phyloP scores from a whole-genome alignment of 2,113 vertebrate genomes.

The Stercorarius parasiticus region DNA sequence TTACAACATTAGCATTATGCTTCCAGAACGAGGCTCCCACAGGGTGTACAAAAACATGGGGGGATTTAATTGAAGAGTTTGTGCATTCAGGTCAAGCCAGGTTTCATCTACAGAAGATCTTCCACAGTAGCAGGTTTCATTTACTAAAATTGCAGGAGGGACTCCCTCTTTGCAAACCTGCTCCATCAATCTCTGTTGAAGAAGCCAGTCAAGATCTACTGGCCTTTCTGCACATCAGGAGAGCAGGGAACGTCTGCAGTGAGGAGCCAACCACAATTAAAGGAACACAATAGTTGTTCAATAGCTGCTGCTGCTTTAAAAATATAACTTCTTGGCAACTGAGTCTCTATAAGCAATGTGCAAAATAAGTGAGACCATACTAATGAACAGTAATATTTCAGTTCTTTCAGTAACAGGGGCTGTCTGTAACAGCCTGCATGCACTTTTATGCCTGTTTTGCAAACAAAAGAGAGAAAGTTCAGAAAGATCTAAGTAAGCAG shows the following conservation, averaged over 20 bases:
- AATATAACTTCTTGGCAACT: background rate
- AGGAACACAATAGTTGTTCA: background rate
- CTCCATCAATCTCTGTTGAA: background rate
- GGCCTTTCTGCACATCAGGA: background rate
- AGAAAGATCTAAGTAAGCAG: background rate
- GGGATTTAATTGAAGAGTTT: background rate
- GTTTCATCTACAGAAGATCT: background rate
- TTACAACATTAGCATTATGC: background rate
- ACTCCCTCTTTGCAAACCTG: accelerated
- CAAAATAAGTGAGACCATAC: background rate
- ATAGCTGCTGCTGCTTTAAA: background rate
- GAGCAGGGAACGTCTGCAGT: background rate
- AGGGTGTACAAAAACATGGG: background rate
- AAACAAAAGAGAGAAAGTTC: background rate
- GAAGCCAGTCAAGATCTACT: background rate
- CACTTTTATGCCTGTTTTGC: background rate
- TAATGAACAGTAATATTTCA: background rate
- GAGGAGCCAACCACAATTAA: background rate
- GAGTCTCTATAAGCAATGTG: background rate
- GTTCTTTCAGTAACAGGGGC: background rate
- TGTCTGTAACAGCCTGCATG: background rate
- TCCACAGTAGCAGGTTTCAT: background rate
- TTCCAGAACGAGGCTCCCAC: background rate
- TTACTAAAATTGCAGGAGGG: background rate
- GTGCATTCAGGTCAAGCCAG: background rate